Evolutionary conservation across 2,113 vertebrate genomes (phyloP).

Genomic region (Paracanthobrama guichenoti): DNA sequence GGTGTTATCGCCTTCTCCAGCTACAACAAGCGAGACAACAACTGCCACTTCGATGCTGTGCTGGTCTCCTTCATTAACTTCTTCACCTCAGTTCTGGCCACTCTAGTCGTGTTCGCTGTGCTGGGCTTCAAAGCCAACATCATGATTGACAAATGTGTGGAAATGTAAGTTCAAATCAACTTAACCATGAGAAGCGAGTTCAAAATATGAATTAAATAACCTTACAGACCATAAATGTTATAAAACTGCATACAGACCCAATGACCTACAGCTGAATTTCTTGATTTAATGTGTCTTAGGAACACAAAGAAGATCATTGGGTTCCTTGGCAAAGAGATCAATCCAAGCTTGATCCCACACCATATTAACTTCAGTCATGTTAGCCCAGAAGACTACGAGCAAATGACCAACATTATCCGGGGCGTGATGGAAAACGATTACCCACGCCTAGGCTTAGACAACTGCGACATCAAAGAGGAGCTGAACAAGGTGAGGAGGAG

Average conservation of each 20-base stretch:
- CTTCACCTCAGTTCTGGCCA: slow-evolving; percentile 96
- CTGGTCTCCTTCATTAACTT: slow-evolving; percentile 98
- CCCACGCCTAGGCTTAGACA: slow-evolving; percentile 78
- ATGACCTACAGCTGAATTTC: background rate
- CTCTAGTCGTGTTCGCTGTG: slow-evolving; percentile 97
- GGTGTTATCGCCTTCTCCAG: slow-evolving; percentile 99
- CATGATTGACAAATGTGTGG: slow-evolving; percentile 87
- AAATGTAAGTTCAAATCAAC: slow-evolving; percentile 66
- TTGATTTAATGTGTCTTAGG: slow-evolving; percentile 73
- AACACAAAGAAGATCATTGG: slow-evolving; percentile 84
- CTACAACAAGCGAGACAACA: slow-evolving; percentile 99
- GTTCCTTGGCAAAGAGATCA: slow-evolving; percentile 80
- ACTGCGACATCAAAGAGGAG: slow-evolving; percentile 89
- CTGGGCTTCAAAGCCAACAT: slow-evolving; percentile 98
- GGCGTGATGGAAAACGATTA: slow-evolving; percentile 82
- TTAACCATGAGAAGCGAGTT: background rate
- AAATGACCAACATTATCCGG: slow-evolving; percentile 82
- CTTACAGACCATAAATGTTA: background rate
- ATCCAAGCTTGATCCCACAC: slow-evolving; percentile 81
- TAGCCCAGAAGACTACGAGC: slow-evolving; percentile 83
- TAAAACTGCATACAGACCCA: background rate
- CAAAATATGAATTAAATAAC: background rate
- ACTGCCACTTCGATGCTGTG: slow-evolving; percentile 98
- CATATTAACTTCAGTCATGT: slow-evolving; percentile 88
- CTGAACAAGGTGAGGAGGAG: slow-evolving; percentile 85